These are phyloP conservation scores for Danaus plexippus DNA, from an alignment of 1,140 invertebrate genomes.

Conservation along the genomic window DNA sequence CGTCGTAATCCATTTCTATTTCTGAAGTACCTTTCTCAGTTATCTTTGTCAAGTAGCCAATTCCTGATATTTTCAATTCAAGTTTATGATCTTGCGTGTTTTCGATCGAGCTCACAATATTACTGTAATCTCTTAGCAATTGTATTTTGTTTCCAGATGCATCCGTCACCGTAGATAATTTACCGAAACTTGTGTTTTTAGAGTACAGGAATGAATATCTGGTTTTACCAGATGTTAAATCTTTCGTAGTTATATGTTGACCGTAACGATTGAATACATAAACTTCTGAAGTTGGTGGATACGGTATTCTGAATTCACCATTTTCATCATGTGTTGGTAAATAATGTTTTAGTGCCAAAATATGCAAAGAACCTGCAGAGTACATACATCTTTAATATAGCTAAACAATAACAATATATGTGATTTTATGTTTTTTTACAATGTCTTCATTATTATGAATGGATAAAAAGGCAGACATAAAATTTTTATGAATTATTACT, in stretches of 20 bases:
- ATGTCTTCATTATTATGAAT: background rate
- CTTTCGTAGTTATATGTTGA: constrained; percentile 94
- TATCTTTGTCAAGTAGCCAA: constrained; percentile 87
- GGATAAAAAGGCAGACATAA: background rate
- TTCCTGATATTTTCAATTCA: constrained; percentile 88
- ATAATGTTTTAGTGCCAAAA: constrained; percentile 91
- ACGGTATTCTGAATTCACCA: constrained; percentile 94
- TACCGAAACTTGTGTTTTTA: constrained; percentile 96
- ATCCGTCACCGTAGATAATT: constrained; percentile 92
- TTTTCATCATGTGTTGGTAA: constrained; percentile 90
- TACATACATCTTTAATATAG: constrained; percentile 3
- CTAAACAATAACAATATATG: background rate
- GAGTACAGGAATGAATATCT: constrained; percentile 96
- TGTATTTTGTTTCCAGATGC: constrained; percentile 94
- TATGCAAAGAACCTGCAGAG: constrained; percentile 80
- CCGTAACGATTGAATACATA: constrained; percentile 96
- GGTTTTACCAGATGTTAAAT: constrained; percentile 91
- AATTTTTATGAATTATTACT: background rate
- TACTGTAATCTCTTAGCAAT: constrained; percentile 91
- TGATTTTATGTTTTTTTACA: background rate
- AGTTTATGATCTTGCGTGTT: constrained; percentile 94
- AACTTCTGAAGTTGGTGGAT: constrained; percentile 90
- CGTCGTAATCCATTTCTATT: constrained; percentile 89
- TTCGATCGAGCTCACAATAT: constrained; percentile 92
- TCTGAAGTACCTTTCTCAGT: constrained; percentile 85